Evolutionary conservation across 2,888 invertebrate species (phyloP), one percentile per base, ranked within the genome.

Genomic region (Standfussiana lucernea): DNA sequence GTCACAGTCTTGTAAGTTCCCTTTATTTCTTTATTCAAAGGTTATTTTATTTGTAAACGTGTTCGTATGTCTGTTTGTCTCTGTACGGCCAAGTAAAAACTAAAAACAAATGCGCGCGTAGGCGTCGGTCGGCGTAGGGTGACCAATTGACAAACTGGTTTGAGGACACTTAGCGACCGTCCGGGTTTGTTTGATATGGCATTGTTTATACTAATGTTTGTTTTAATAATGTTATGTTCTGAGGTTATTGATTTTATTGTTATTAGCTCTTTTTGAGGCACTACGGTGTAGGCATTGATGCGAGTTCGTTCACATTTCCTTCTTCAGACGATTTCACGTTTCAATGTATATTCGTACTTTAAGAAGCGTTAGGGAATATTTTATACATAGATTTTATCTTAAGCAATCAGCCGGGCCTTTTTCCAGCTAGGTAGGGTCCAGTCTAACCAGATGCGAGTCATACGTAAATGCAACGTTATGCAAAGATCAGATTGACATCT

Each of bases 41-140:
- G 42, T 72, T 80, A 72, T 72, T 81, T 84, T 78, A 84, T 84
- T 72, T 84, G 71, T 83, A 83, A 77, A 83, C 59, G 42, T 68
- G 50, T 77, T 62, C n/a, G 67, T 85, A 68, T 37, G 69, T 80
- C 72, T 72, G 76, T 75, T 72, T 70, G 75, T 72, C 72, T 75
- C 71, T 70, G 75, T 78, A 83, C 56, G 53, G 35, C 24, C 68
- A 88, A 83, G 84, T 88, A 84, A 85, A 89, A 88, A 87, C 86
- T 89, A 89, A 91, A 89, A 91, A 84, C 91, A 90, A 90, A 86
- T 86, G 81, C 71, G 79, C 61, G 90, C 90, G 92, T 93, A 90
- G 93, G 91, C 88, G 88, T 77, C 79, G 80, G 18, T 59, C 75
- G 62, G 81, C 77, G 75, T 79, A 86, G 85, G 79, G 85, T 80